phyloP scores from a whole-genome alignment of 1,140 invertebrate genomes.

The Cyclina sinensis region DNA sequence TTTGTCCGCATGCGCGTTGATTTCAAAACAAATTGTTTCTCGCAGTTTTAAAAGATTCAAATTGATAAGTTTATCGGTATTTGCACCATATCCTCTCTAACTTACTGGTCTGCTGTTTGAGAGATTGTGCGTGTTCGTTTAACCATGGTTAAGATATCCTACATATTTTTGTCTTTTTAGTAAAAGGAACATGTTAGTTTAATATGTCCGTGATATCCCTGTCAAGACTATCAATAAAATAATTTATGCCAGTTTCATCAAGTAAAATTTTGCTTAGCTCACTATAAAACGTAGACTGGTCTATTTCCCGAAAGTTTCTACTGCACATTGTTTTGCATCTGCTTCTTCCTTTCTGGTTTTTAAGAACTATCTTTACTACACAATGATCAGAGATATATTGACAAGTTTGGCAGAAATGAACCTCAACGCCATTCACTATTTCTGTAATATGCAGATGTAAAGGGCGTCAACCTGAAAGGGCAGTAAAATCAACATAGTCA shows the following conservation, averaged over 20 bases:
- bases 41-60: neutral
- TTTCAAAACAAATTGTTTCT: neutral
- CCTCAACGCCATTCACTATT: neutral
- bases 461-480: neutral
- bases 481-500: neutral
- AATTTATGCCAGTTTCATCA: neutral
- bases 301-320: neutral
- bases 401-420: neutral
- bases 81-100: neutral
- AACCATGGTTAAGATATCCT: slow-evolving; percentile 18
- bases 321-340: neutral
- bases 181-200: neutral
- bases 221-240: neutral
- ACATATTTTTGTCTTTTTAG: neutral
- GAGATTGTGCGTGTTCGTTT: neutral
- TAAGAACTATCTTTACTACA: neutral
- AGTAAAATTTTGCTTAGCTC: neutral
- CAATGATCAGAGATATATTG: neutral
- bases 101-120: neutral
- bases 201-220: neutral
- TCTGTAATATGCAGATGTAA: slow-evolving; percentile 7
- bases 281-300: neutral
- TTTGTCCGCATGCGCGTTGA: neutral
- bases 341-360: neutral
- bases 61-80: neutral